Conservation (phyloP, 2,113 vertebrate species). For the Conger conger region DNA sequence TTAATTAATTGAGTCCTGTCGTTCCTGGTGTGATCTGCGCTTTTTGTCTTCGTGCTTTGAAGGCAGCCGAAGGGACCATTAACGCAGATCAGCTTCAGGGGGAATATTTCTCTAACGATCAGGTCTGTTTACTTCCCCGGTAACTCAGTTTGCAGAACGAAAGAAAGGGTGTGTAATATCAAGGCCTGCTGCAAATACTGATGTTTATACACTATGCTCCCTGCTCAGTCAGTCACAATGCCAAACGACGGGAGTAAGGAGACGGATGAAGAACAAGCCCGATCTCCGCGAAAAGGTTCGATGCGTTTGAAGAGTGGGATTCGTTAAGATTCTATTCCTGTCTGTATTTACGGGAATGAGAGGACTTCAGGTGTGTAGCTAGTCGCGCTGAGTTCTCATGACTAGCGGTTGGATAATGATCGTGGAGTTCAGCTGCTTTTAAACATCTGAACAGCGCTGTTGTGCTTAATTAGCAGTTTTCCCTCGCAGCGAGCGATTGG, state of each 20-base stretch:
- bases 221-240: neutral
- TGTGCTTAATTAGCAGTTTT: slow-evolving; percentile 20
- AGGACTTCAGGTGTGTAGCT: neutral
- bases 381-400: neutral
- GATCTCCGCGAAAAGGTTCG: neutral
- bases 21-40: neutral
- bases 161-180: neutral
- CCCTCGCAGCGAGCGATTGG: neutral
- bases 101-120: neutral
- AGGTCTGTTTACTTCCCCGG: neutral
- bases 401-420: neutral
- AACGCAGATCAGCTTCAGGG: neutral
- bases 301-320: neutral
- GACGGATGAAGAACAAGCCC: neutral
- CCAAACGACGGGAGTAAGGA: neutral
- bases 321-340: neutral
- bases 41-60: neutral
- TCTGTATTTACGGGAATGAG: neutral
- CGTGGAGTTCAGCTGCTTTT: neutral
- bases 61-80: neutral
- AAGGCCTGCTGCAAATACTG: neutral
- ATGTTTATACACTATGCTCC: neutral
- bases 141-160: neutral
- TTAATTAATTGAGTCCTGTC: neutral
- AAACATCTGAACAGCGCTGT: slow-evolving; percentile 14